Evolutionary conservation across 2,797 vertebrate species (phyloP), one percentile per base, ranked within the genome.

Genomic region (Neosilurus hyrtlii): DNA sequence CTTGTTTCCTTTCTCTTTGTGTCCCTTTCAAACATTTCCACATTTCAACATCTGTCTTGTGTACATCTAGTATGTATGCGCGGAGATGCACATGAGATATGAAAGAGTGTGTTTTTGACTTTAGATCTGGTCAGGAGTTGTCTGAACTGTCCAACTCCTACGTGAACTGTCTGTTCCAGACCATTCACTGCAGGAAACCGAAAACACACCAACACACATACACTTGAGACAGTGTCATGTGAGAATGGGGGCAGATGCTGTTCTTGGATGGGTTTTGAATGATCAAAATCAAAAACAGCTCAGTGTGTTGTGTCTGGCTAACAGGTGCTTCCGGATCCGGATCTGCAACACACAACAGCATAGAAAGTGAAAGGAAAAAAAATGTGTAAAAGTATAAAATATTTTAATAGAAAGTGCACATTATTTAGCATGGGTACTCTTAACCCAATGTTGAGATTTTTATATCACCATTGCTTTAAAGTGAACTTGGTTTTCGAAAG

Each of bases 131-230:
- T 75, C 73, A 37, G 20, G 26, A 59, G 56, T 61, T 43, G 20
- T 59, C 20, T 59, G 56, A 43, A 43, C 16, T 22, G 20, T 24
- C 20, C 30, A 76, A 30, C 68, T 80, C 61, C 68, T 80, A 74
- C 77, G 8, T 74, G 77, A 74, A 66, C 75, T 26, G n/a, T 59
- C 35, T 84, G 59, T 80, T 74, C 82, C 49, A 80, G 61, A 73
- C 30, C 61, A 49, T 79, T 79, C 30, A 49, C 16, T 66, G 30
- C n/a, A 9, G 20, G 12, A 61, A 76, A n/a, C 0, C 14, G 24
- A 63, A 72, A 54, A 56, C 54, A 59, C 52, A 49, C 54, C 26
- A 24, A 63, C 68, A 72, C 49, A 73, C 22, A 43, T 15, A 72
- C 24, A 4, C 43, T 5, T 4, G 51, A 72, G 67, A 35, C 9